Base-by-base conservation (phyloP, 2,113 vertebrate genomes). In the Lepidothrix coronata region DNA sequence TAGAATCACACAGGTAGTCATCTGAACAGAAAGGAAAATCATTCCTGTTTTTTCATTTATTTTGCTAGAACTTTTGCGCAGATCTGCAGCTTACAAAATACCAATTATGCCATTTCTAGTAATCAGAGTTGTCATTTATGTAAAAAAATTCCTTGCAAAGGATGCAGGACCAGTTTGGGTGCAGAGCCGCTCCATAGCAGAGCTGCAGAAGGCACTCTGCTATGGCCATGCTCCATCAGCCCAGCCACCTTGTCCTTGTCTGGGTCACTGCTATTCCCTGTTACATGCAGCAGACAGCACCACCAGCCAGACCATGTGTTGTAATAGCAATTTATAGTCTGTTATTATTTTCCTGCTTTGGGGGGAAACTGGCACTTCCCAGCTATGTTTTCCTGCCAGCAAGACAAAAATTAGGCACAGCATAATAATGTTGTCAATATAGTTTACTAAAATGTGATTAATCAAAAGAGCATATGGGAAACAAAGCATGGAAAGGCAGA, bases 401-500 rank as follows among this genome's bases (percentile, higher is more conserved):
- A 67, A 74, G 54, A 59, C 58, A 89, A 54, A 85, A 85, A 92
- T 71, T 77, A 92, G 67, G 46, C 43, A 70, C 46, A 72, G 43
- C 51, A 41, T 73, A 91, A 76, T n/a, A 54, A 46, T 3, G 0
- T 44, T 89, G 67, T 77, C 78, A 71, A 22, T 90, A 85, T 19
- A 58, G 88, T 85, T 89, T 91, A 85, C 71, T 66, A 31, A 83
- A 88, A 57, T 49, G 59, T 25, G 82, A 95, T 91, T 67, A 94
- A 79, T 77, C 65, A 74, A 71, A 91, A 72, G 33, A 77, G 35
- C 51, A 63, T 63, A 62, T 39, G 75, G 62, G 55, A 95, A 95
- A 63, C 59, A 90, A 94, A 89, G 49, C 81, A 49, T 58, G 78
- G 63, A 93, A 89, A 95, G 65, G 63, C 79, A 90, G 85, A 93